Percentiles rank a stretch among this genome's conserved stretches.
Conservation (phyloP, 1,140 invertebrate genomes). For the Schlechtendalia chinensis region DNA sequence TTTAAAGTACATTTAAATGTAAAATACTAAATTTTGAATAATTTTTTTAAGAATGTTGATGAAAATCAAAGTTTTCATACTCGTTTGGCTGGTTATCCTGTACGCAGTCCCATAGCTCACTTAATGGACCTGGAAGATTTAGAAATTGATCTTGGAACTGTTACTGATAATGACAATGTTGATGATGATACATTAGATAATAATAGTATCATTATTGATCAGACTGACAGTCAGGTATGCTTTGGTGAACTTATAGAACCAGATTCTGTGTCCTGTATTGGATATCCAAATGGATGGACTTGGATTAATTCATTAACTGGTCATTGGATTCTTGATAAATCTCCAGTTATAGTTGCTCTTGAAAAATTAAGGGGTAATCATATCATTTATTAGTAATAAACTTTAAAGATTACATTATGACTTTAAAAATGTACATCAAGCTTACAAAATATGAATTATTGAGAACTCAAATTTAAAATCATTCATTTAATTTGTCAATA, state of each 20-base stretch:
- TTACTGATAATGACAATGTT: constrained; percentile 38
- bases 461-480: too few species aligned
- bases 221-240: constrained; percentile 8
- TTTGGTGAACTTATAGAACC: constrained; percentile 35
- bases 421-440: too few species aligned
- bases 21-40: neutral
- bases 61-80: constrained; percentile 42
- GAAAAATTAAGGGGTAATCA: constrained; percentile 74
- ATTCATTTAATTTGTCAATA: too few species aligned
- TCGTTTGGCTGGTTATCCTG: constrained; percentile 32
- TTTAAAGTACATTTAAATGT: neutral
- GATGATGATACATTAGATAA: constrained; percentile 27
- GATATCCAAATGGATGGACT: constrained; percentile 66
- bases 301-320: constrained; percentile 76
- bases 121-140: constrained; percentile 50
- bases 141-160: constrained; percentile 41
- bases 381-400: too few species aligned
- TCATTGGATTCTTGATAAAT: constrained; percentile 59
- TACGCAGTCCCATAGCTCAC: constrained; percentile 18
- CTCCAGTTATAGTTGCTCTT: constrained; percentile 66
- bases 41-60: constrained; percentile 44
- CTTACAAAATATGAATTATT: too few species aligned
- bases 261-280: constrained; percentile 45
- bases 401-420: too few species aligned
- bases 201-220: constrained; percentile 43